Conservation (phyloP, 2,797 vertebrate species). For the Dallia pectoralis region DNA sequence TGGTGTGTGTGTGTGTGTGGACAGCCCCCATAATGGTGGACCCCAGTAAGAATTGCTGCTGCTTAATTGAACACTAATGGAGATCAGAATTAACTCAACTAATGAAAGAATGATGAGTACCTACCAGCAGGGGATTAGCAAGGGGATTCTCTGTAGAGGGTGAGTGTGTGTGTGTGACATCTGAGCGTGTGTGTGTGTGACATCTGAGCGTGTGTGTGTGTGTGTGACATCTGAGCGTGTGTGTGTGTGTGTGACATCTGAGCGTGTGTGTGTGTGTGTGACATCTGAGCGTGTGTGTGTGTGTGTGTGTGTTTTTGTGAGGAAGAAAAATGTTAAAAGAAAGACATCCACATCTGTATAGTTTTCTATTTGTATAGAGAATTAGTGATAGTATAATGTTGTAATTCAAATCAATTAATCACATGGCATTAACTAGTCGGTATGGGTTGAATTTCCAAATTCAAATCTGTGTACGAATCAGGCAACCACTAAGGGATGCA, state of each 20-base stretch:
- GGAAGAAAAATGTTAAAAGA: neutral
- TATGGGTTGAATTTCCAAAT: no score
- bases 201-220: neutral
- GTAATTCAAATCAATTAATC: no score
- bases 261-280: neutral
- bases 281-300: constrained; percentile 11
- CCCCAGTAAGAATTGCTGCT: no score
- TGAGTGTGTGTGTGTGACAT: neutral
- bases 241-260: constrained; percentile 1
- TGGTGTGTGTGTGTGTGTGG: no score
- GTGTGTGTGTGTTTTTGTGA: neutral
- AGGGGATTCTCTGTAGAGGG: neutral
- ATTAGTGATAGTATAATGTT: no score
- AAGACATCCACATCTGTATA: no score
- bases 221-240: neutral
- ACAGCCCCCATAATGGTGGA: constrained; percentile 10
- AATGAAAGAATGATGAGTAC: constrained; percentile 13
- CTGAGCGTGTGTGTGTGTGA: neutral
- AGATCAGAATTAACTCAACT: constrained; percentile 6
- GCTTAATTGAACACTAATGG: no score
- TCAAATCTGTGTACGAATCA: no score
- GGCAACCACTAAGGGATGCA: no score
- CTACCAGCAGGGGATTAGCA: constrained; percentile 1
- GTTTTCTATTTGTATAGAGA: no score
- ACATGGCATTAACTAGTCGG: no score